Conservation (phyloP, 2,888 invertebrate species). For the Blastobasis lacticolella region DNA sequence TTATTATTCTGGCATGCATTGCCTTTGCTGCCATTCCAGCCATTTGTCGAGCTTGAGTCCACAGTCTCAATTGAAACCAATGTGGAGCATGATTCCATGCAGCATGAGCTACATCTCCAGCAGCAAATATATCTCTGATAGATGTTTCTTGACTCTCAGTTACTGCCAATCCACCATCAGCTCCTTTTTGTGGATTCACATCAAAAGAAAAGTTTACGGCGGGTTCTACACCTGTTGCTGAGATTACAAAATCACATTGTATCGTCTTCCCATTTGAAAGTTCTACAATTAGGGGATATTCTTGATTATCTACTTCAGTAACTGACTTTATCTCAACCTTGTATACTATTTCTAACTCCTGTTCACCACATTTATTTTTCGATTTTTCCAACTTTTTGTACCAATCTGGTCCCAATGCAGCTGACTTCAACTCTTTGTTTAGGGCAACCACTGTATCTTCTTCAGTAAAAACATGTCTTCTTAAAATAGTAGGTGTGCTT, state of each 20-base stretch:
- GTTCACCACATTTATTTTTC: slow-evolving; percentile 67
- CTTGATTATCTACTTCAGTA: slow-evolving; percentile 36
- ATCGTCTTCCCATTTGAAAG: slow-evolving; percentile 82
- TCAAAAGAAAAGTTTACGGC: slow-evolving; percentile 75
- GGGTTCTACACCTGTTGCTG: slow-evolving; percentile 94
- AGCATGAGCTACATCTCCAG: slow-evolving; percentile 95
- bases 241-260: slow-evolving; percentile 92
- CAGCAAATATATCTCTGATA: slow-evolving; percentile 87
- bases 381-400: slow-evolving; percentile 77
- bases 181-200: slow-evolving; percentile 60
- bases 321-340: slow-evolving; percentile 71
- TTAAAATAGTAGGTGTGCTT: slow-evolving; percentile 46
- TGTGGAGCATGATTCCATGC: slow-evolving; percentile 84
- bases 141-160: slow-evolving; percentile 91
- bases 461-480: slow-evolving; percentile 81
- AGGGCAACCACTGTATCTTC: slow-evolving; percentile 53
- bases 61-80: slow-evolving; percentile 96
- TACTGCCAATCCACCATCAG: slow-evolving; percentile 90
- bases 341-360: slow-evolving; percentile 76
- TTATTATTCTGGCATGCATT: slow-evolving; percentile 80
- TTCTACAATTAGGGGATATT: slow-evolving; percentile 81
- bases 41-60: slow-evolving; percentile 99
- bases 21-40: slow-evolving; percentile 94
- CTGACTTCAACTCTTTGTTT: slow-evolving; percentile 77
- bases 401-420: slow-evolving; percentile 99